Base-by-base conservation (phyloP, 2,888 invertebrate species). In the Leucophenga maculata region DNA sequence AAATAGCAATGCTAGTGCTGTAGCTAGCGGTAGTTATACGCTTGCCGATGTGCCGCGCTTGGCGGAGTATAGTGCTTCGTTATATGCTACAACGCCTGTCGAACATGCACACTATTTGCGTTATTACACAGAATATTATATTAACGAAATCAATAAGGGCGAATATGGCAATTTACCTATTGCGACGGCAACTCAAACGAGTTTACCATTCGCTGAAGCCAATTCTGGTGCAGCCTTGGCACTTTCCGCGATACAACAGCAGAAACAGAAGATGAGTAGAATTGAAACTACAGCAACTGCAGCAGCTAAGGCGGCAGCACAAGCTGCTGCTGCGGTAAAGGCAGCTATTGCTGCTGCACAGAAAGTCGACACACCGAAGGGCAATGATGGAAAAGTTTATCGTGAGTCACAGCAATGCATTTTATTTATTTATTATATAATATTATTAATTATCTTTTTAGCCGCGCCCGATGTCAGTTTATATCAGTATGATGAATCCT, bases 401-500 rank as follows among this genome's bases (percentile, higher is more conserved):
- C 86, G 87, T 87, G 77, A 86, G 86, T 82, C 50, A 50, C 1
- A n/a, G 8, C 14, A n/a, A n/a, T 2, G 16, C 46, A 39, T 11
- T 1, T 11, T 39, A 11, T 3, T 59, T 32, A 8, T 39, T 39
- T 8, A 39, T 32, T 32, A 6, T 32, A 6, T 8, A 39, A 39
- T 3, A 8, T 4, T 26, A 26, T 26, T 26, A 26, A 26, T 66
- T 54, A 3, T 50, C 31, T 46, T 3, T 32, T n/a, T 71, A 89
- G 89, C 92, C 52, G 90, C 94, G 14, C 99, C 99, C 3, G 98
- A 99, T 90, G 93, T 95, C 13, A 93, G 94, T 65, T 93, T 94
- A 48, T 99, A 97, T 87, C 94, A 96, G 85, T 98, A 95, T 85
- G 99, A 99, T 87, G 96, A 96, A 86, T 92, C 94, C 1, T 97